A percentile compares a stretch with the other conserved stretches of the same genome.
Conservation (phyloP, 92 coral and sea anemone genomes). For the Muricea muricata region DNA sequence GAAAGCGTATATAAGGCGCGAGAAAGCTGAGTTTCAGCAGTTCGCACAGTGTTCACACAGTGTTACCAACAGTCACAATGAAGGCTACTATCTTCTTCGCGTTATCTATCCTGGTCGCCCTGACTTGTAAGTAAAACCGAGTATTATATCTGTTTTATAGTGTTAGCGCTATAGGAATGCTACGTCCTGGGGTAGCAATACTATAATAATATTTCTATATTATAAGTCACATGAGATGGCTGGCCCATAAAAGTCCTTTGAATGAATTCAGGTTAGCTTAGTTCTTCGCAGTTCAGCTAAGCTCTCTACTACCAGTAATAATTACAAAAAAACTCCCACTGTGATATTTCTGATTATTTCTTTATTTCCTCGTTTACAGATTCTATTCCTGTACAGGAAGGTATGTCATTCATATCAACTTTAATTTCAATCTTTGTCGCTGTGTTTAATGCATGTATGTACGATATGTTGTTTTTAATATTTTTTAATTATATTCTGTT, state of each 20-base stretch:
- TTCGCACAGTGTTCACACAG: not conserved
- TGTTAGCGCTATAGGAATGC: not conserved
- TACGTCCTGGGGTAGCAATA: not conserved
- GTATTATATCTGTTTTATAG: not conserved
- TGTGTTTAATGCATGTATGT: too few species aligned
- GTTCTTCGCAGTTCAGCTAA: too few species aligned
- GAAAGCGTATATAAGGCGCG: not conserved
- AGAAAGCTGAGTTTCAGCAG: not conserved
- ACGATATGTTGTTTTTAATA: too few species aligned
- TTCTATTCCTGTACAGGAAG: not conserved
- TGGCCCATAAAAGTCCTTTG: too few species aligned
- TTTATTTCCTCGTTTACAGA: not conserved
- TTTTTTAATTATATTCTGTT: not conserved
- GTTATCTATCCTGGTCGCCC: not conserved
- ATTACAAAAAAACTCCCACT: too few species aligned
- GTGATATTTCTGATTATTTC: not conserved
- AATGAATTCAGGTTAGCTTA: too few species aligned
- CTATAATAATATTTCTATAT: not conserved
- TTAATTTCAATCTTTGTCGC: too few species aligned
- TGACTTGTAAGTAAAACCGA: not conserved
- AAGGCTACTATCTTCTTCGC: not conserved
- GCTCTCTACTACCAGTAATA: too few species aligned
- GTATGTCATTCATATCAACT: not conserved
- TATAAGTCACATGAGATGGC: too few species aligned
- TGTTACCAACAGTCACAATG: not conserved